Evolutionary conservation across 2,888 invertebrate genomes (phyloP), one percentile per base, ranked within the genome.

Genomic region (Ophonus ardosiacus): DNA sequence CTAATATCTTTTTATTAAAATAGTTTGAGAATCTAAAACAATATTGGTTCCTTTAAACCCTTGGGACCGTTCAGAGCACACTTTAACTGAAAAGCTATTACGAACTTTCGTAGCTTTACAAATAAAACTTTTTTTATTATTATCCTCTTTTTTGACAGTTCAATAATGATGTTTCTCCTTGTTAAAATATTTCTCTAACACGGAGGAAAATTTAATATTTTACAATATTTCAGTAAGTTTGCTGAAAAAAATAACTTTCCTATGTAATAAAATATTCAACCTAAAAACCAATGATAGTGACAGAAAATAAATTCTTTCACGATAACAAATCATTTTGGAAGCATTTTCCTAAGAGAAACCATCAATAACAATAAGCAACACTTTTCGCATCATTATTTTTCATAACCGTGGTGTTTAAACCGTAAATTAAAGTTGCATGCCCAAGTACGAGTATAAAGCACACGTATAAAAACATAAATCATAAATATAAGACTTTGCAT

Each of bases 1-100:
- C 40, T 81, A 81, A 81, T 81, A 81, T 65, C 43, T n/a, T 81
- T 81, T 81, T 81, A 81, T 81, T 81, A 81, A 81, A 81, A 81
- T 81, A 81, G 81, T 81, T 81, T 81, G 63, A 38, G 65, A 81
- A 81, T 81, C 81, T 81, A 65, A 81, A 81, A 81, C 61, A 61
- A 81, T 81, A 65, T 81, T 63, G 81, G 63, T 43, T 43, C 21
- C 65, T 81, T 81, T 65, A 81, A 81, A 65, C 65, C 43, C 81
- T 8, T 10, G 65, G 40, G 81, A 63, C 81, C 65, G 63, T 65
- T 81, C 81, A 78, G 21, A 21, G 81, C 61, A 43, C 63, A 81
- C 65, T 81, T 81, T 81, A 81, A 63, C 65, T 81, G 81, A 81
- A 63, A 81, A 57, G 63, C 65, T 65, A 81, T 81, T 81, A 65